phyloP scores from a whole-genome alignment of 2,797 vertebrate genomes.

The Nyctalus aviator region DNA sequence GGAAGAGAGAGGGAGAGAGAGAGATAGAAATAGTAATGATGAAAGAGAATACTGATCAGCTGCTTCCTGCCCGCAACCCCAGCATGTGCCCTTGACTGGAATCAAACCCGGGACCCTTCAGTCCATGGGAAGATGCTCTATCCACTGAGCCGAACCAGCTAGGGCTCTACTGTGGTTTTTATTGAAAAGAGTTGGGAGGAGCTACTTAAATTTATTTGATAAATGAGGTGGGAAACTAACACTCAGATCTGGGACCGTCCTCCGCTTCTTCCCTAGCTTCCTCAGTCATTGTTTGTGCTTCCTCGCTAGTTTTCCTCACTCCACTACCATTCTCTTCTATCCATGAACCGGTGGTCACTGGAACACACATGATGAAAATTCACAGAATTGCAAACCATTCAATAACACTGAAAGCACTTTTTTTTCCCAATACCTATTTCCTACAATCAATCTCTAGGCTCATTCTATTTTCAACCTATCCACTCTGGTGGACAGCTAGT shows the following conservation, averaged over 20 bases:
- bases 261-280: too few relatives aligned
- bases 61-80: too few relatives aligned
- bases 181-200: background rate
- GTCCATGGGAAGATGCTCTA: too few relatives aligned
- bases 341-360: background rate
- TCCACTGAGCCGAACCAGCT: too few relatives aligned
- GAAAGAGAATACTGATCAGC: too few relatives aligned
- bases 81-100: too few relatives aligned
- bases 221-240: background rate
- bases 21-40: too few relatives aligned
- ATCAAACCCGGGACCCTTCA: too few relatives aligned
- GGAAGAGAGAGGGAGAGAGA: too few relatives aligned
- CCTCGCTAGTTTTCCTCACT: background rate
- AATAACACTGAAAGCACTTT: background rate
- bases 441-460: background rate
- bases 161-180: background rate
- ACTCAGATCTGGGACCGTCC: background rate
- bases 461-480: background rate
- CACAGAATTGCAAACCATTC: background rate
- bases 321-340: background rate
- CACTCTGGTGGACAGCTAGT: background rate
- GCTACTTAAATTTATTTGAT: background rate
- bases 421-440: background rate
- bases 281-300: too few relatives aligned
- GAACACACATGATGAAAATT: background rate